Conservation (phyloP, 1,140 invertebrate genomes). For the Camponotus floridanus region DNA sequence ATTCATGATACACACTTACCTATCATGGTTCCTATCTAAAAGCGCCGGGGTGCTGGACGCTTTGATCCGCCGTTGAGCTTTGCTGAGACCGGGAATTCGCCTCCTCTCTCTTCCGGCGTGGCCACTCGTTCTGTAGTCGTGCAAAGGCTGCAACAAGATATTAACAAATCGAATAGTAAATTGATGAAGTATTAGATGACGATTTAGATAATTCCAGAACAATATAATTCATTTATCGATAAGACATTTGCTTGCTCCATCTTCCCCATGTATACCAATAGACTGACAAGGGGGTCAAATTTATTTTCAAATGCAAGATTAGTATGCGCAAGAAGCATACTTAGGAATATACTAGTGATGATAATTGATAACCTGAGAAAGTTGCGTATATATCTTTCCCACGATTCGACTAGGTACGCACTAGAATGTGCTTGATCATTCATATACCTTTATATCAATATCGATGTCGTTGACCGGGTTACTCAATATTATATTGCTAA, state of each 20-base stretch:
- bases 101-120: conserved; percentile 80
- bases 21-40: conserved; percentile 84
- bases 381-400: conserved; percentile 62
- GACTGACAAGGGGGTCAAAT: neutral
- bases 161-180: conserved; percentile 49
- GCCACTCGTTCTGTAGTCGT: conserved; percentile 79
- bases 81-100: conserved; percentile 83
- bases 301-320: conserved; percentile 13
- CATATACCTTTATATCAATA: conserved; percentile 40
- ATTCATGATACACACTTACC: conserved; percentile 72
- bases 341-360: conserved; percentile 26
- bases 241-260: neutral
- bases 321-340: too few relatives aligned
- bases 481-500: conserved; percentile 32
- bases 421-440: conserved; percentile 58
- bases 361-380: conserved; percentile 68
- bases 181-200: neutral
- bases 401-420: conserved; percentile 69
- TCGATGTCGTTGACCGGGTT: conserved; percentile 19
- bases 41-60: conserved; percentile 87
- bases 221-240: conserved; percentile 2
- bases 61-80: conserved; percentile 85
- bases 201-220: neutral
- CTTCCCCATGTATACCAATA: neutral
- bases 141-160: conserved; percentile 82